A percentile compares a stretch with the other conserved stretches of the same genome.
phyloP scores from a whole-genome alignment of 2,113 vertebrate species.

The Corydoras sp. region DNA sequence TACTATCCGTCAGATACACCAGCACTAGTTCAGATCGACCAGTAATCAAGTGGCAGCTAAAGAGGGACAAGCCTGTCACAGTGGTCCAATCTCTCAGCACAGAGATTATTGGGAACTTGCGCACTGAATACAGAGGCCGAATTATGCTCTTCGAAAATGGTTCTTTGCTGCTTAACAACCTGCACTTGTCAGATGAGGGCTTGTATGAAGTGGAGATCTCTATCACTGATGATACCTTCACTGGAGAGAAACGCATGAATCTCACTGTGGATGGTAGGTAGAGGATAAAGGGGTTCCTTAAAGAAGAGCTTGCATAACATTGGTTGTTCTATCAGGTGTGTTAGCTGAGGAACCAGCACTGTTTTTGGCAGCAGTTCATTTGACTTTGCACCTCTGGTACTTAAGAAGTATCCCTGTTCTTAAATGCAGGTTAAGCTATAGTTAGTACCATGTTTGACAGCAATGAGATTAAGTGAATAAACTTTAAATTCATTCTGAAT shows the following conservation, averaged over 20 bases:
- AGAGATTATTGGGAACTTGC: conserved; percentile 83
- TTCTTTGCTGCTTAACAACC: conserved; percentile 84
- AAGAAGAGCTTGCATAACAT: neutral
- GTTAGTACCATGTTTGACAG: too few relatives aligned
- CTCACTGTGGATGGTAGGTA: conserved; percentile 88
- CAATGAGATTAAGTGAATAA: too few relatives aligned
- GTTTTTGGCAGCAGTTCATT: too few relatives aligned
- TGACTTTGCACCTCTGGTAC: too few relatives aligned
- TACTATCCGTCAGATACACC: conserved; percentile 83
- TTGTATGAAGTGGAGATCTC: conserved; percentile 92
- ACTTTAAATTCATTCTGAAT: too few relatives aligned
- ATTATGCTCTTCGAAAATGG: conserved; percentile 89
- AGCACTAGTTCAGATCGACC: conserved; percentile 85
- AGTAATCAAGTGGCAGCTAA: conserved; percentile 92
- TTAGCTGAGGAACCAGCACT: too few relatives aligned
- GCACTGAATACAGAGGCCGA: conserved; percentile 83
- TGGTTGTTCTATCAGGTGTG: neutral
- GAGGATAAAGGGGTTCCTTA: neutral
- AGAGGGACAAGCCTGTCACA: conserved; percentile 80
- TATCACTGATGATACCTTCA: conserved; percentile 90
- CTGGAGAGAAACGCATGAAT: conserved; percentile 85
- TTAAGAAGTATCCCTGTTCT: too few relatives aligned
- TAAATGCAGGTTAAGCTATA: too few relatives aligned
- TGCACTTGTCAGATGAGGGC: conserved; percentile 81
- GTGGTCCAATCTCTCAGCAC: conserved; percentile 93